phyloP scores from a whole-genome alignment of 2,113 vertebrate genomes.

The Sebastes schlegelii region DNA sequence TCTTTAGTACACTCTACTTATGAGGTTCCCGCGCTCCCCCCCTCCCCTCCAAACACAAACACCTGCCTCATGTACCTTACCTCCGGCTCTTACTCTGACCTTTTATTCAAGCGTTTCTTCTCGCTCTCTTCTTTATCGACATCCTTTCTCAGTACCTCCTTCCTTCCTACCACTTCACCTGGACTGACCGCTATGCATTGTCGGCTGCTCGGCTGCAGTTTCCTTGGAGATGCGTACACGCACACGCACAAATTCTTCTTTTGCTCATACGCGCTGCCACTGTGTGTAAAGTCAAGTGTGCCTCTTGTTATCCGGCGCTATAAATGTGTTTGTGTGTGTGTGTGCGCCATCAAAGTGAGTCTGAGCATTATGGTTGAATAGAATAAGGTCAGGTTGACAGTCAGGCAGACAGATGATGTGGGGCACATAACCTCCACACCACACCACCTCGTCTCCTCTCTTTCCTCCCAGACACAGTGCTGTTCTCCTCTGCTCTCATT shows the following conservation, averaged over 20 bases:
- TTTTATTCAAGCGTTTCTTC: constrained; percentile 64
- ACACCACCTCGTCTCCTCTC: constrained; percentile 19
- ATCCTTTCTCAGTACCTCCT: constrained; percentile 54
- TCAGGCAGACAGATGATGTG: constrained; percentile 58
- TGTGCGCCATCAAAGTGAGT: constrained; percentile 23
- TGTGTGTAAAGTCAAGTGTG: constrained; percentile 33
- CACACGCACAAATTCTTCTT: constrained; percentile 1
- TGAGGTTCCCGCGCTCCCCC: background rate
- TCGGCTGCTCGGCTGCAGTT: constrained; percentile 34
- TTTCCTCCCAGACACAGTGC: constrained; percentile 24
- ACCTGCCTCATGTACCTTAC: constrained; percentile 4
- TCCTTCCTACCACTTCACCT: constrained; percentile 68
- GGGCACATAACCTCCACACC: constrained; percentile 41
- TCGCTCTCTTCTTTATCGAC: constrained; percentile 48
- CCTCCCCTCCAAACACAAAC: background rate
- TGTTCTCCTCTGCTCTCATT: background rate
- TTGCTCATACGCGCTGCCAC: constrained; percentile 22
- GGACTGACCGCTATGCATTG: constrained; percentile 57
- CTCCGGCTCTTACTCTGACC: constrained; percentile 58
- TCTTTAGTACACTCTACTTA: constrained; percentile 16
- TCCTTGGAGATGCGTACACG: constrained; percentile 27
- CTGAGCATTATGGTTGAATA: constrained; percentile 51
- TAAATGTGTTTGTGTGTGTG: constrained; percentile 29
- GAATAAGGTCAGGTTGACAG: constrained; percentile 68
- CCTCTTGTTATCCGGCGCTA: constrained; percentile 24